These are phyloP conservation scores for Odontomyia ornata DNA, from an alignment of 2,888 invertebrate genomes.

Conservation along the genomic window DNA sequence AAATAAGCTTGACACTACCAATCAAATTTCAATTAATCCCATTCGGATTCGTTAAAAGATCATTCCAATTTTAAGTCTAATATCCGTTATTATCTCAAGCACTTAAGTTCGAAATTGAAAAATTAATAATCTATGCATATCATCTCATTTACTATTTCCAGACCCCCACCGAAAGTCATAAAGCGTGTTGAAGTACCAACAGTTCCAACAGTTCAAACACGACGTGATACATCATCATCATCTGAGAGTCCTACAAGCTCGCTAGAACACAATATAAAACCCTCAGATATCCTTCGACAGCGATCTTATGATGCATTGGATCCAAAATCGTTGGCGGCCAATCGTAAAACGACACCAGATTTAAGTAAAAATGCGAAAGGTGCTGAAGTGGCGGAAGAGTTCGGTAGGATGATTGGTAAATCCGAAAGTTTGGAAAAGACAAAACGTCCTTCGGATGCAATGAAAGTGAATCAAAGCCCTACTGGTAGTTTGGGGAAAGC, in stretches of 20 bases:
- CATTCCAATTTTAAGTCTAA: no score
- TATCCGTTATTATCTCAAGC: no score
- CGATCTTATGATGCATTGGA: constrained; percentile 64
- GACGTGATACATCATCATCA: constrained; percentile 58
- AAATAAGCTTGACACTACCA: no score
- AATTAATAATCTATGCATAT: no score
- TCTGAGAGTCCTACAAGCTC: constrained; percentile 62
- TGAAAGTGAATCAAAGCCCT: constrained; percentile 56
- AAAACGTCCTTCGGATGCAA: constrained; percentile 56
- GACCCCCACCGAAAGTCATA: constrained; percentile 73
- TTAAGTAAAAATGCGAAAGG: constrained; percentile 57
- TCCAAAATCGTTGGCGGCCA: constrained; percentile 59
- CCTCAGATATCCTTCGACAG: constrained; percentile 63
- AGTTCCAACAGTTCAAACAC: constrained; percentile 59
- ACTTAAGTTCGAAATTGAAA: no score
- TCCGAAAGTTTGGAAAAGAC: constrained; percentile 62
- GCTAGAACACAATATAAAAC: constrained; percentile 63
- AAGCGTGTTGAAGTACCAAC: constrained; percentile 70
- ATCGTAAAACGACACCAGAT: constrained; percentile 63
- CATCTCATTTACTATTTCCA: constrained; percentile 53
- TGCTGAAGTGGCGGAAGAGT: constrained; percentile 61
- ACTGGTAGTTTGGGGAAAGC: constrained; percentile 63
- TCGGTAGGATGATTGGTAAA: constrained; percentile 62
- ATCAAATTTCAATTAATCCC: no score
- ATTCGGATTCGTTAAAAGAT: no score